Base-by-base conservation (phyloP, 1,140 invertebrate genomes). In the Ceratitis capitata region DNA sequence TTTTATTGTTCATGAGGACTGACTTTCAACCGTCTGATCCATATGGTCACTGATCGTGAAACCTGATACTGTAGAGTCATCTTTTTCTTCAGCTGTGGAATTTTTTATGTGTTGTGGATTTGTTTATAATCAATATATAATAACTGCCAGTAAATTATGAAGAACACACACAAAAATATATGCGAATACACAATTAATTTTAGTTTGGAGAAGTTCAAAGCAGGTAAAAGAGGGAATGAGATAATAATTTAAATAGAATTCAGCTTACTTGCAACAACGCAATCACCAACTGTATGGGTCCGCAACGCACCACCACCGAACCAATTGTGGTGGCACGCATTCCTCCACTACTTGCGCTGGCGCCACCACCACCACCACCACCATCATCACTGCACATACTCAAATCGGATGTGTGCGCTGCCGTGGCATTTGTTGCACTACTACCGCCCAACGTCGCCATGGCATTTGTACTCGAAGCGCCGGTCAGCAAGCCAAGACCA, bases 271-370 rank as follows among this genome's bases (percentile, higher is more conserved):
- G 96, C 85, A 98, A 93, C 85, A 98, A 93, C 86, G 97, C 97
- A 89, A 98, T 96, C 88, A 98, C 96, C 88, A 98, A 95, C 90
- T 96, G 94, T 12, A 97, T 96, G 87, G 94, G 94, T 87, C 97
- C 97, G 90, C 97, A 97, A 91, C 97, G 96, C 47, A 98, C 95
- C 19, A 97, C 97, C 87, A 98, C 97, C 23, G 97, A 98, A 91
- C 96, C 97, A 88, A 98, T 96, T 86, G 97, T 98, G 39, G 97
- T 98, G 23, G 96, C 90, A 47, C 90, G 88, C 26, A 91, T 23
- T 49, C 84, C 86, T 19, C 42, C n/a, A 7, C 53, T 26, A 16
- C 16, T 56, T 42, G 39, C 19, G 16, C 14, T 35, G 26, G 23
- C 58, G 23, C 39, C 53, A 56, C 85, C 85, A n/a, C 58, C 74